Base-by-base conservation (phyloP, 2,113 vertebrate species). In the Promerops cafer region DNA sequence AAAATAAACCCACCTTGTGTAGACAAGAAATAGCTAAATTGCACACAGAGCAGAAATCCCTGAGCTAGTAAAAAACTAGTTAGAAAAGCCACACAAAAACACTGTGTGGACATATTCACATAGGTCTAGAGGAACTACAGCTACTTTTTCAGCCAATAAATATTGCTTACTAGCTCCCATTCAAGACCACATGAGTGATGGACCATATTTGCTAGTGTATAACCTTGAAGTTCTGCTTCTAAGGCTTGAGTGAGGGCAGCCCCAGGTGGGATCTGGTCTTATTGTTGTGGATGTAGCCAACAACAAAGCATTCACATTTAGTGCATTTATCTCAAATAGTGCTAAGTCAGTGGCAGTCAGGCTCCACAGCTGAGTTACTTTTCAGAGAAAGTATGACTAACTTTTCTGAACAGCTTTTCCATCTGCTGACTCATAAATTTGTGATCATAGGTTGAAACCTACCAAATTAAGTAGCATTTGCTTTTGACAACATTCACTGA, bases 61-160 rank as follows among this genome's bases (percentile, higher is more conserved):
- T 97, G 96, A 96, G 96, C 68, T 90, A 68, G 61, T 57, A 4
- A 74, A 70, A 93, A 92, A 89, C 59, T 63, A 84, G 53, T 45
- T 40, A 59, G 63, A 89, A 94, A 92, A 86, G 75, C 56, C 83
- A 92, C 13, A 50, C 35, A 47, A 68, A 68, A 18, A 44, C 27
- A 30, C 63, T 33, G 31, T 21, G 35, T 59, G 56, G 64, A 75
- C 27, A 17, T 49, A 44, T 28, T 15, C 22, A 47, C 14, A 30
- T 24, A 42, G 42, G 47, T 74, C 54, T 69, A 83, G 56, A 77
- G 35, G 30, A 94, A 94, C 52, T 37, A 44, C 21, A 77, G 64
- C 42, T 85, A 49, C 37, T 39, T 83, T 66, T 94, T 70, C 50
- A 90, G 64, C 42, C 78, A 77, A 52, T 35, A 86, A 86, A 63